Conservation (phyloP, 2,797 vertebrate species). For the Lagodon rhomboides region DNA sequence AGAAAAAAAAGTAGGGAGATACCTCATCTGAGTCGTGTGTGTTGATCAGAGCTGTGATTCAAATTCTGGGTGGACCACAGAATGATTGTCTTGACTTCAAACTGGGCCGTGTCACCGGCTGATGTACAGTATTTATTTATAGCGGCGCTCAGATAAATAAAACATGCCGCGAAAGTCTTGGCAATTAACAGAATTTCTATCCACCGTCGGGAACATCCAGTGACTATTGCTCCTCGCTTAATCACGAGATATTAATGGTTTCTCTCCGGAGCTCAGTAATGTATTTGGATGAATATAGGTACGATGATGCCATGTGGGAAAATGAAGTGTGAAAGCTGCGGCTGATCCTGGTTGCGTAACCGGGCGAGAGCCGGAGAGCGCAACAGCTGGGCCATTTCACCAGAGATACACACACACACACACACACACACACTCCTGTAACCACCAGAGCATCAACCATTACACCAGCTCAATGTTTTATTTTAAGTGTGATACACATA, state of each 20-base stretch:
- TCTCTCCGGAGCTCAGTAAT: constrained; percentile 34
- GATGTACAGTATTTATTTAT: not conserved
- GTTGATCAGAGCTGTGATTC: constrained; percentile 1
- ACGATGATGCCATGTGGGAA: constrained; percentile 53
- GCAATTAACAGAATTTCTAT: constrained; percentile 11
- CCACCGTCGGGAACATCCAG: constrained; percentile 26
- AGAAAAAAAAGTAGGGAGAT: too few relatives aligned
- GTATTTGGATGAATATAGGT: constrained; percentile 54
- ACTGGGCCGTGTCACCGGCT: not conserved
- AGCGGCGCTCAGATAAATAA: not conserved
- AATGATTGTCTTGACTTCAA: not conserved
- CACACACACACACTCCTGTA: not conserved
- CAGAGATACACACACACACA: constrained; percentile 20
- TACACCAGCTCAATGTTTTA: constrained; percentile 18
- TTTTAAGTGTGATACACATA: not conserved
- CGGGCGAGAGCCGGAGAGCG: constrained; percentile 39
- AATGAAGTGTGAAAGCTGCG: constrained; percentile 63
- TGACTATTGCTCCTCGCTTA: constrained; percentile 32
- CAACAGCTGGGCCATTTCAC: constrained; percentile 55
- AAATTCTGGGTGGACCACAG: not conserved
- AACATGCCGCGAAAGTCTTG: not conserved
- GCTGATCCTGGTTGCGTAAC: constrained; percentile 77
- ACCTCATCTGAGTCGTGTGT: not conserved
- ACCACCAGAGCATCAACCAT: not conserved
- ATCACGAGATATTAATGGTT: constrained; percentile 52